Percentiles rank a stretch among this genome's conserved stretches.
These are phyloP conservation scores for Heterodera carotae DNA, from an alignment of 1,140 invertebrate species.

Conservation along the genomic window DNA sequence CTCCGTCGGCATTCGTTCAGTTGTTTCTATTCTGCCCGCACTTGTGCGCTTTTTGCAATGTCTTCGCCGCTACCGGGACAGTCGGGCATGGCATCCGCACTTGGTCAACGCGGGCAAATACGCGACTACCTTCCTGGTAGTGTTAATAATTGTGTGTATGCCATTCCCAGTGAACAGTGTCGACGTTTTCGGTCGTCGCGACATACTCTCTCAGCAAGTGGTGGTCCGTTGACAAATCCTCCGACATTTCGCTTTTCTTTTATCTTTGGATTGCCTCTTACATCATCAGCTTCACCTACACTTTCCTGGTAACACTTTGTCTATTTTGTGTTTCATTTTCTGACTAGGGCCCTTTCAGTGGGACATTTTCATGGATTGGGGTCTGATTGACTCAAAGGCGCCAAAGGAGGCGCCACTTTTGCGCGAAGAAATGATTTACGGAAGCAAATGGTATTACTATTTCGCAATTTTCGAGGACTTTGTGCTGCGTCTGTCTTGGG, in stretches of 20 bases:
- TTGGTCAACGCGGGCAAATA: constrained; percentile 95
- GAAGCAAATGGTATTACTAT: constrained; percentile 80
- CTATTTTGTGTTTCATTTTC: constrained; percentile 70
- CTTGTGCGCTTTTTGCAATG: constrained; percentile 98
- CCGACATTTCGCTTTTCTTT: constrained; percentile 54
- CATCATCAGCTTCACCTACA: constrained; percentile 71
- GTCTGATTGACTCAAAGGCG: constrained; percentile 83
- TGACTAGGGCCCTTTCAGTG: constrained; percentile 81
- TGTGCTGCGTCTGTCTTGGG: constrained; percentile 87
- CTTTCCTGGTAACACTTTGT: constrained; percentile 74
- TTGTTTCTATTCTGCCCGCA: constrained; percentile 87
- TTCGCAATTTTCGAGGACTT: constrained; percentile 95
- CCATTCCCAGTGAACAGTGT: constrained; percentile 58
- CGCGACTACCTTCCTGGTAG: constrained; percentile 92
- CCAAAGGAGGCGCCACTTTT: constrained; percentile 73
- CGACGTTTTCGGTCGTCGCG: constrained; percentile 68
- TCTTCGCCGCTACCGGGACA: constrained; percentile 80
- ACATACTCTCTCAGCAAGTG: constrained; percentile 72
- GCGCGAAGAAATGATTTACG: constrained; percentile 74
- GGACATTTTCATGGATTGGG: constrained; percentile 99
- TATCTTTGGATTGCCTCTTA: constrained; percentile 63
- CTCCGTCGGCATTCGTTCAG: constrained; percentile 71
- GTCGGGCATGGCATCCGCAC: constrained; percentile 85
- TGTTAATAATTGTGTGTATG: constrained; percentile 68
- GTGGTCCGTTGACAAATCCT: constrained; percentile 44